Conservation (phyloP, 2,797 vertebrate genomes). For the Hyperoplus immaculatus region DNA sequence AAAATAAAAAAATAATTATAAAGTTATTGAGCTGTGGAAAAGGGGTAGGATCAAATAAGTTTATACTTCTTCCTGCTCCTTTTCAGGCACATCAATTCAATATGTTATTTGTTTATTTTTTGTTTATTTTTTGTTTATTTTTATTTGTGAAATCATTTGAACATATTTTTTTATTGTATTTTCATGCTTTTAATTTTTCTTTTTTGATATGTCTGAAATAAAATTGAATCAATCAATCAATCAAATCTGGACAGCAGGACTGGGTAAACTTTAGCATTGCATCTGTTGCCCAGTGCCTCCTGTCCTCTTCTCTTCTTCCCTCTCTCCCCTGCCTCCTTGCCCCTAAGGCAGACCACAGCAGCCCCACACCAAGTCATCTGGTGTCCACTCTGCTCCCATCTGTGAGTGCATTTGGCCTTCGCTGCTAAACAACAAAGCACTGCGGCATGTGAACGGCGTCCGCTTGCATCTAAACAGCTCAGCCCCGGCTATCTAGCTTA, state of each 20-base stretch:
- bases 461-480: conserved; percentile 57
- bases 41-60: too few relatives aligned
- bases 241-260: conserved; percentile 27
- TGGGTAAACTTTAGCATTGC: conserved; percentile 55
- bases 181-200: too few relatives aligned
- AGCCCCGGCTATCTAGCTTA: conserved; percentile 38
- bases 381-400: conserved; percentile 73
- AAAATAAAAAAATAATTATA: too few relatives aligned
- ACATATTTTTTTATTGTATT: too few relatives aligned
- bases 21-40: too few relatives aligned
- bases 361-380: conserved; percentile 73
- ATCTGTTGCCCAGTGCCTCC: conserved; percentile 63
- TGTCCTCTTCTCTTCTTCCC: conserved; percentile 29
- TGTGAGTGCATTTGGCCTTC: conserved; percentile 66
- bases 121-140: too few relatives aligned
- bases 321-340: conserved; percentile 38
- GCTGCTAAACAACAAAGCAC: conserved; percentile 66
- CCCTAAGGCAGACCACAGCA: conserved; percentile 57
- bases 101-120: too few relatives aligned
- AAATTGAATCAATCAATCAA: too few relatives aligned
- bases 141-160: too few relatives aligned
- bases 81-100: too few relatives aligned
- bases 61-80: too few relatives aligned
- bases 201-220: too few relatives aligned
- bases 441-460: conserved; percentile 51